Evolutionary conservation across 2,113 vertebrate species (phyloP), one percentile per base, ranked within the genome.

Genomic region (Enhydra lutris): DNA sequence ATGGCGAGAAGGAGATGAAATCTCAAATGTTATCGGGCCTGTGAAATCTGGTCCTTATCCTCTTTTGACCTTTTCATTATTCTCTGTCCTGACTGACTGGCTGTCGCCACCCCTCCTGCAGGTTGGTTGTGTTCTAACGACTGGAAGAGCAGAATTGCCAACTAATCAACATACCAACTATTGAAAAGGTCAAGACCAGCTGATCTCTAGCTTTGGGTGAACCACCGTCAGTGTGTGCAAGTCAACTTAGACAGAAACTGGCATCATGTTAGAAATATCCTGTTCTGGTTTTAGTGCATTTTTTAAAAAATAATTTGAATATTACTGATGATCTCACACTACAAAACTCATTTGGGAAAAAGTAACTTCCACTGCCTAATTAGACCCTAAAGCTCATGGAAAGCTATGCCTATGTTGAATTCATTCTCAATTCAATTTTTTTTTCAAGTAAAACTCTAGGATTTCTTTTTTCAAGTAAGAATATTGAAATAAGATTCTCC

Each of bases 61-160:
- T 24, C 59, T 67, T 79, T 91, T 97, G 98, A 98, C 98, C 97
- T 98, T 98, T 98, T 98, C 87, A 74, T 84, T 96, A 82, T 92
- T 89, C 63, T 88, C 87, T 86, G 39, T 45, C 94, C 96, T 88
- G 98, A 97, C 29, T 97, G 97, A 94, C 47, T 94, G 95, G 76
- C 93, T 74, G 1, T 15, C 63, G 31, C 96, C 80, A 91, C 73
- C n/a, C 80, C 84, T 74, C 71, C 97, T 91, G 36, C 79, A 95
- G 61, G 59, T 42, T 39, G 89, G 88, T 87, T 71, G 61, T 88
- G 18, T 63, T 95, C 50, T 91, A 93, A 97, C 11, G 73, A 83
- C 31, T 45, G 3, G 89, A 97, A 90, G 82, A 87, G 59, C 21
- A 83, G 92, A 95, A 90, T 94, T 36, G 87, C 86, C 84, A 71